A percentile compares a stretch with the other conserved stretches of the same genome.
Conservation (phyloP, 2,888 invertebrate species). For the Dermolepida albohirtum region DNA sequence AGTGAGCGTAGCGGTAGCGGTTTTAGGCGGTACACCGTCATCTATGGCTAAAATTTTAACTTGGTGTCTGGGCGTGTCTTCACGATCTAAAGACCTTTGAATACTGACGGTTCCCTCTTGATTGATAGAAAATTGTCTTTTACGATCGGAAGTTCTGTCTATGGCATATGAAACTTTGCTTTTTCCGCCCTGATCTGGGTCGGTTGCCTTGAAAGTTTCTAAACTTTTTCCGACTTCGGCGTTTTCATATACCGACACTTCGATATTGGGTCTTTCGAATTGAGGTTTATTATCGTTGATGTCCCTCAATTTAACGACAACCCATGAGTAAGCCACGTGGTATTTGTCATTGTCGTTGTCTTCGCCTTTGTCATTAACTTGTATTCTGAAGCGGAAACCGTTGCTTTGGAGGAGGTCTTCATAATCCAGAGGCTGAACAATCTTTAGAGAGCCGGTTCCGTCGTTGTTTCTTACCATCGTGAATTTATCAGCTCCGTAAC, state of each 20-base stretch:
- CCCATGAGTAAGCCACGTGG: slow-evolving; percentile 96
- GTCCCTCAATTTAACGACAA: slow-evolving; percentile 91
- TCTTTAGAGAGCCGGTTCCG: slow-evolving; percentile 94
- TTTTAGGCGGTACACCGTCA: slow-evolving; percentile 92
- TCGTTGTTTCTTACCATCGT: slow-evolving; percentile 97
- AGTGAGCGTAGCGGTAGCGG: slow-evolving; percentile 92
- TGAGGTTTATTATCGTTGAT: slow-evolving; percentile 98
- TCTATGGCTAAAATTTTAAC: slow-evolving; percentile 96
- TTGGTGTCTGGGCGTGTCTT: slow-evolving; percentile 95
- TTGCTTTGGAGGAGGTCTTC: slow-evolving; percentile 95
- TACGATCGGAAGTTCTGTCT: slow-evolving; percentile 91
- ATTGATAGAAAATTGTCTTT: slow-evolving; percentile 93
- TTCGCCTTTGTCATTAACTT: slow-evolving; percentile 94
- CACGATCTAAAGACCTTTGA: slow-evolving; percentile 91
- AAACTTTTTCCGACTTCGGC: slow-evolving; percentile 90
- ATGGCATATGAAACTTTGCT: slow-evolving; percentile 93
- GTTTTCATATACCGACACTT: slow-evolving; percentile 91
- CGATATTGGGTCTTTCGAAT: slow-evolving; percentile 93
- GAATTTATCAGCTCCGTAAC: slow-evolving; percentile 95
- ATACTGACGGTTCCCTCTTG: slow-evolving; percentile 96
- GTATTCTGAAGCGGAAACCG: slow-evolving; percentile 94
- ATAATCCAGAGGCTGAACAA: slow-evolving; percentile 94
- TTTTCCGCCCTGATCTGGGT: slow-evolving; percentile 95
- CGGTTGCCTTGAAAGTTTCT: slow-evolving; percentile 94
- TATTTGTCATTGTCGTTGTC: slow-evolving; percentile 97